These are phyloP conservation scores for Lithophane leautieri DNA, from an alignment of 2,888 invertebrate genomes.

Conservation along the genomic window DNA sequence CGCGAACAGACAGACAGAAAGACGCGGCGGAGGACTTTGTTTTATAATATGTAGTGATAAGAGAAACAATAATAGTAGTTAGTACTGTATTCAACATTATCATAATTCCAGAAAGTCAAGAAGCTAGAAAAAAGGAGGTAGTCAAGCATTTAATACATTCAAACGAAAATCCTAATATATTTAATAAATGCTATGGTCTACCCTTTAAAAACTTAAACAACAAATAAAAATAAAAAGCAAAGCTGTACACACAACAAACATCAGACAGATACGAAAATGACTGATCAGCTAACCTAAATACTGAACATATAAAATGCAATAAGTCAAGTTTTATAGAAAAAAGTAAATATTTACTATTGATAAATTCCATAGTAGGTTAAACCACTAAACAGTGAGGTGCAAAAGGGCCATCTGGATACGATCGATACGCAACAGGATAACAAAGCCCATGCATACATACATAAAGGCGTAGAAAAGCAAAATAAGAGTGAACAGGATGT, in stretches of 20 bases:
- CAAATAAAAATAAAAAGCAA: constrained; percentile 25
- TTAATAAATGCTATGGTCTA: not conserved
- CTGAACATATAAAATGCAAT: constrained; percentile 48
- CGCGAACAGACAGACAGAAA: no score
- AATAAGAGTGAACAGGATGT: not conserved
- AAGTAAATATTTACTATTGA: constrained; percentile 67
- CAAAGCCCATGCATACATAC: constrained; percentile 37
- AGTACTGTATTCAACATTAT: not conserved
- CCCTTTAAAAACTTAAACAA: constrained; percentile 1
- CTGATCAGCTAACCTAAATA: constrained; percentile 61
- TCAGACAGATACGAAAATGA: constrained; percentile 42
- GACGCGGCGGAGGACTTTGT: no score
- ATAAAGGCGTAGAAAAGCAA: not conserved
- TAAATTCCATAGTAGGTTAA: constrained; percentile 66
- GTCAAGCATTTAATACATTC: not conserved
- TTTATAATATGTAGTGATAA: no score
- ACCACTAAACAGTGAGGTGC: constrained; percentile 21
- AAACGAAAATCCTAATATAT: not conserved
- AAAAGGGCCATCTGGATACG: constrained; percentile 26
- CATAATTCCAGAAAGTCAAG: not conserved
- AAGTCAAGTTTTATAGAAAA: constrained; percentile 59
- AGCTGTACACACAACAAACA: constrained; percentile 40
- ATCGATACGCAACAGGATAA: not conserved
- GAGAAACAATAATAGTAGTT: not conserved
- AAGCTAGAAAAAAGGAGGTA: not conserved